Evolutionary conservation across 2,113 vertebrate species (phyloP).

Genomic region (Melanocharis versteri): DNA sequence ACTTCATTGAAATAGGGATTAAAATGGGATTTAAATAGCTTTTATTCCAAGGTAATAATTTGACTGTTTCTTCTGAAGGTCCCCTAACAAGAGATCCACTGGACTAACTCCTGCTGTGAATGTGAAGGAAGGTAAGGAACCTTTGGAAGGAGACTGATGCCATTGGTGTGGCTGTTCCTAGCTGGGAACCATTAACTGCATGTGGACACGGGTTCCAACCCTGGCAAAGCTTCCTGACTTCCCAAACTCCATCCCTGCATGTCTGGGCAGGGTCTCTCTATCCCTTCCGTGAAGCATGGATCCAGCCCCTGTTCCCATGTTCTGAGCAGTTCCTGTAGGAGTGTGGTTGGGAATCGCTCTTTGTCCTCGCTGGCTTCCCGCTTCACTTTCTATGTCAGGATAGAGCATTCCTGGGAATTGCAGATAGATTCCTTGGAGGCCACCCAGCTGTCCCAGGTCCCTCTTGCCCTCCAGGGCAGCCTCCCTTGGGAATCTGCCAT

Average conservation of each 20-base stretch:
- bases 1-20: neutral
- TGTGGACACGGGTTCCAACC: neutral
- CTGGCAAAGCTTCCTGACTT: neutral
- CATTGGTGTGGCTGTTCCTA: neutral
- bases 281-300: neutral
- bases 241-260: neutral
- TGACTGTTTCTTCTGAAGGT: constrained; percentile 49
- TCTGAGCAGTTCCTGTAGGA: neutral
- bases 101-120: neutral
- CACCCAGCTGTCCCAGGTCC: neutral
- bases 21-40: neutral
- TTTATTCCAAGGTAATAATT: neutral
- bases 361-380: neutral
- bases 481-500: neutral
- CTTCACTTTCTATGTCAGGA: neutral
- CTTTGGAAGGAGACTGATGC: neutral
- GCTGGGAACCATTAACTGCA: neutral
- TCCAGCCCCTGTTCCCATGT: neutral
- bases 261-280: neutral
- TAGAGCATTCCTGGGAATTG: neutral
- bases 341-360: rapidly evolving
- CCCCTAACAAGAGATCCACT: neutral
- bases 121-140: constrained; percentile 64
- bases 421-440: neutral
- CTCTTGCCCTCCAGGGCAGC: neutral